A percentile compares a stretch with the other conserved stretches of the same genome.
Conservation (phyloP, 2,797 vertebrate genomes). For the Danio aesculapii region DNA sequence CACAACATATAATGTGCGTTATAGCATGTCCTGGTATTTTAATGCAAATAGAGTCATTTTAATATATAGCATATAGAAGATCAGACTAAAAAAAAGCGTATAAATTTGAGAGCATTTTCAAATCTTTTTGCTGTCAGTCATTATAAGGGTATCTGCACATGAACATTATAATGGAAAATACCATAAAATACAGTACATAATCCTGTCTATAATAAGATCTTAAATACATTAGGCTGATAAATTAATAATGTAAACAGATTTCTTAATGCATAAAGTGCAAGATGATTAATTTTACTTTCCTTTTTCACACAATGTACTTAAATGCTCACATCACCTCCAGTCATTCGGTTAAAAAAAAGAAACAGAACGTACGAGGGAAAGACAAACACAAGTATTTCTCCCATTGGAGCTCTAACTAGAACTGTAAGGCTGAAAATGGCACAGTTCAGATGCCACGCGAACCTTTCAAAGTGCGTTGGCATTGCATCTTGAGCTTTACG, state of each 20-base stretch:
- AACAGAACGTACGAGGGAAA: neutral
- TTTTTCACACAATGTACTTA: neutral
- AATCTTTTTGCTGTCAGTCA: neutral
- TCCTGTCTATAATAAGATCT: too few species aligned
- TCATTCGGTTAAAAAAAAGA: constrained; percentile 15
- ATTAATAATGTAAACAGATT: neutral
- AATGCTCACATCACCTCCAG: neutral
- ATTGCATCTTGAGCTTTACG: constrained; percentile 21
- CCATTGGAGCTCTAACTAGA: constrained; percentile 24
- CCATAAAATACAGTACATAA: neutral
- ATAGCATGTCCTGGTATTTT: constrained; percentile 17
- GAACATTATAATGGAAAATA: neutral
- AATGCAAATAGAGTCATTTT: constrained; percentile 5
- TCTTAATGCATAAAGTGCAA: neutral
- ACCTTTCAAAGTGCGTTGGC: constrained; percentile 28
- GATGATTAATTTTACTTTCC: neutral
- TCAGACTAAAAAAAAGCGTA: neutral
- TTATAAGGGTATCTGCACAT: neutral
- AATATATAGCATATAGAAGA: neutral
- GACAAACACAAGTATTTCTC: neutral
- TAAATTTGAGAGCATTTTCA: constrained; percentile 12
- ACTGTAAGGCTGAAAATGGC: constrained; percentile 18
- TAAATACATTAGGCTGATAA: neutral
- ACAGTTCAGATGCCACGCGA: constrained; percentile 23
- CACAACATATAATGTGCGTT: constrained; percentile 20